phyloP scores from a whole-genome alignment of 2,888 invertebrate genomes.

The Seira sanloemensis region DNA sequence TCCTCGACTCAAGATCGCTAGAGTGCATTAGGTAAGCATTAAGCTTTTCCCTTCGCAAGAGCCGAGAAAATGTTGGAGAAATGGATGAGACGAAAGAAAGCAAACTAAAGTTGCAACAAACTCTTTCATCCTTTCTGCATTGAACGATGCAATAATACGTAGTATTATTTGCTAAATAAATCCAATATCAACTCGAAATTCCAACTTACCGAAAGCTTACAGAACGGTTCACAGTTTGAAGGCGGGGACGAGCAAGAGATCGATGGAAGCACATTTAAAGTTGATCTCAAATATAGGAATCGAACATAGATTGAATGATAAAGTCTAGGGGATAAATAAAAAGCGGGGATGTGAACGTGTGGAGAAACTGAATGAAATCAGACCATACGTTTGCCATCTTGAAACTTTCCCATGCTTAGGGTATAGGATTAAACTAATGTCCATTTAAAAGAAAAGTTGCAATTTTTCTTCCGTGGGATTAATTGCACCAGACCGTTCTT shows the following conservation, averaged over 20 bases:
- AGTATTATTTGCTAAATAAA: constrained; percentile 24
- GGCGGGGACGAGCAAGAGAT: constrained; percentile 40
- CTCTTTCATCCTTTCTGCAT: not conserved
- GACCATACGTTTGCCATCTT: not conserved
- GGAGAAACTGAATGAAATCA: not conserved
- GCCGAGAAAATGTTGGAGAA: not conserved
- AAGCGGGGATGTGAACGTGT: not conserved
- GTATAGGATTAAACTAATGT: not conserved
- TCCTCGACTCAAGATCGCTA: constrained; percentile 30
- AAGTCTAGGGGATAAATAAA: no score
- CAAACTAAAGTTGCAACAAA: constrained; percentile 7
- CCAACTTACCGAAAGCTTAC: not conserved
- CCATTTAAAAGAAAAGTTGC: not conserved
- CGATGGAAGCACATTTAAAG: constrained; percentile 37
- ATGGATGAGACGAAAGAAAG: not conserved
- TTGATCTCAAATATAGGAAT: constrained; percentile 41
- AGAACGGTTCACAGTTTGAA: not conserved
- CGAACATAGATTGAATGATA: constrained; percentile 17
- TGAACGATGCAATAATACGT: constrained; percentile 15
- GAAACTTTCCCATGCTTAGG: not conserved
- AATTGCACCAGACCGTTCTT: not conserved
- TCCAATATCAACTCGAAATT: not conserved
- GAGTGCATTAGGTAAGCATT: not conserved
- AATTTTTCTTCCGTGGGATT: not conserved
- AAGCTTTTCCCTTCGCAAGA: not conserved